Conservation (phyloP, 1,140 invertebrate species). For the Zaprionus lachaisei region DNA sequence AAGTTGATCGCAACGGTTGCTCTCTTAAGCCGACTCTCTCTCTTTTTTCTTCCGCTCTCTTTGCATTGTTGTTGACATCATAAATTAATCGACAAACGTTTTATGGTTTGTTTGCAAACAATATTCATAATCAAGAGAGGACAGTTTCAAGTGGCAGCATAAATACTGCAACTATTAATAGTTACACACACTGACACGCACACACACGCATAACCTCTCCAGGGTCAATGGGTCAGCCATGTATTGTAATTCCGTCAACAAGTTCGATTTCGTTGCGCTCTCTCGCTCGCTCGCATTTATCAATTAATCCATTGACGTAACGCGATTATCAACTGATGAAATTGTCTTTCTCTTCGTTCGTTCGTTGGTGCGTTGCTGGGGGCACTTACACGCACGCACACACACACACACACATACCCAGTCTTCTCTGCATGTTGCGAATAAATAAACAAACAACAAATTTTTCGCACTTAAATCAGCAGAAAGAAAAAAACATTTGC, state of each 20-base stretch:
- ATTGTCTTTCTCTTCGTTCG: conserved; percentile 43
- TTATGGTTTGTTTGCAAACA: conserved; percentile 57
- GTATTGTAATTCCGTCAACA: conserved; percentile 50
- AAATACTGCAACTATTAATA: conserved; percentile 9
- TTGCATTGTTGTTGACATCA: conserved; percentile 36
- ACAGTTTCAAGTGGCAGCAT: conserved; percentile 14
- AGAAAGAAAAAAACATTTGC: conserved; percentile 20
- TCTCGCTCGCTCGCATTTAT: conserved; percentile 42
- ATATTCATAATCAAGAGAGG: conserved; percentile 12
- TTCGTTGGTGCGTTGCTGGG: conserved; percentile 15
- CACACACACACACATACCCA: neutral
- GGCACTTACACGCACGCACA: neutral
- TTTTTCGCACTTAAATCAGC: conserved; percentile 21
- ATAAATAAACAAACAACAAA: conserved; percentile 15
- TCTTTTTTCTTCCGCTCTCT: neutral
- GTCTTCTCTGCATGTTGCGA: conserved; percentile 6
- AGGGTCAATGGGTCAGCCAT: conserved; percentile 33
- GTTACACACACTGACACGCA: neutral
- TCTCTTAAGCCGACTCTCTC: conserved; percentile 35
- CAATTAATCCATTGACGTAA: conserved; percentile 72
- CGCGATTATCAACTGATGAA: conserved; percentile 61
- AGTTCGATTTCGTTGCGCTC: conserved; percentile 45
- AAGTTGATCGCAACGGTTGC: conserved; percentile 14
- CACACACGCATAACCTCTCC: neutral
- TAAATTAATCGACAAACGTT: conserved; percentile 27